These are phyloP conservation scores for Onychomys leucogaster DNA, from an alignment of 2,797 vertebrate species.

Conservation along the genomic window DNA sequence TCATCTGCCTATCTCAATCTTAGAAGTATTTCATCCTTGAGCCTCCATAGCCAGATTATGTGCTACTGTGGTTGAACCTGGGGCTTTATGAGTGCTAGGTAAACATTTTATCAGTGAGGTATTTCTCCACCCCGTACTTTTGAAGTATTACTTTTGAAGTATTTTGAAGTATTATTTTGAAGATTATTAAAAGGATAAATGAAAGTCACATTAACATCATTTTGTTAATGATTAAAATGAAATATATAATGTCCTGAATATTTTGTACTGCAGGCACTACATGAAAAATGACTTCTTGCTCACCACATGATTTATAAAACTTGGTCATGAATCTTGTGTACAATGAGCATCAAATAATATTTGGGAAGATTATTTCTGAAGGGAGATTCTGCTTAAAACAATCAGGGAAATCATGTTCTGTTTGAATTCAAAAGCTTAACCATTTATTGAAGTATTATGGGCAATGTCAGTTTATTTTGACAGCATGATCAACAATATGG, in stretches of 20 bases:
- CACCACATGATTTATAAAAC: constrained; percentile 82
- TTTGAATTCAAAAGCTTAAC: not conserved
- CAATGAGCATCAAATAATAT: constrained; percentile 65
- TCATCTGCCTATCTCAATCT: not conserved
- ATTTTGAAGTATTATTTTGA: no score
- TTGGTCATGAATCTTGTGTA: constrained; percentile 71
- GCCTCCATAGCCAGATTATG: not conserved
- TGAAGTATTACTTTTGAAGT: no score
- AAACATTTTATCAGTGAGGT: not conserved
- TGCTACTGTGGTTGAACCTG: not conserved
- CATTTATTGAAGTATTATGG: not conserved
- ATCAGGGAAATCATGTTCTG: not conserved
- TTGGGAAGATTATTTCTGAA: not conserved
- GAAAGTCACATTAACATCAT: constrained; percentile 86
- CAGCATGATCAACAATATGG: no score
- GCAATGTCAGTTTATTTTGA: not conserved
- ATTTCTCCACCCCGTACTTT: constrained; percentile 77
- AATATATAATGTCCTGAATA: constrained; percentile 85
- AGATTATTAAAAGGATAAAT: constrained; percentile 87
- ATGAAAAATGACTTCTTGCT: constrained; percentile 81
- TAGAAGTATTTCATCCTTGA: not conserved
- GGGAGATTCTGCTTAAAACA: not conserved
- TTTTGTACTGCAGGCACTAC: constrained; percentile 83
- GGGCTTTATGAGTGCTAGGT: not conserved
- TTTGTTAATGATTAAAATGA: constrained; percentile 87